phyloP scores from a whole-genome alignment of 1,140 invertebrate genomes.

The Holotrichia oblita region DNA sequence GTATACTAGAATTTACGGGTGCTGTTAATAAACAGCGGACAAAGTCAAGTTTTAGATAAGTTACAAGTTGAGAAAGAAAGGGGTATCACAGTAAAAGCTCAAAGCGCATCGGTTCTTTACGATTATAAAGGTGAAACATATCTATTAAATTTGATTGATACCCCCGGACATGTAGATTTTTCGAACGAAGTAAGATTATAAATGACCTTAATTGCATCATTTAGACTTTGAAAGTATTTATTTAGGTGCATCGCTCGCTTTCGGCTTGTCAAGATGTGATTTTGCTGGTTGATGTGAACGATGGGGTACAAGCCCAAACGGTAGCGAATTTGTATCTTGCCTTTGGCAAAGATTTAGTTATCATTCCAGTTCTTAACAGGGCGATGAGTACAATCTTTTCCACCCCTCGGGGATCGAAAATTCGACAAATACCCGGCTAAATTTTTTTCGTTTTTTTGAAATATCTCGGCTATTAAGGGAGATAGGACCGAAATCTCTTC shows the following conservation, averaged over 20 bases:
- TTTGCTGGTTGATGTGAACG: constrained; percentile 95
- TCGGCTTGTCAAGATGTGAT: constrained; percentile 95
- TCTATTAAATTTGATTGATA: constrained; percentile 97
- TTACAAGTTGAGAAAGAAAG: constrained; percentile 90
- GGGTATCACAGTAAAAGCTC: constrained; percentile 98
- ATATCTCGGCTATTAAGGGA: too few relatives aligned
- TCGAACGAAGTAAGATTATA: constrained; percentile 84
- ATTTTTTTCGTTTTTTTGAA: too few relatives aligned
- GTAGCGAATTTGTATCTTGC: constrained; percentile 97
- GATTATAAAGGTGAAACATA: constrained; percentile 73
- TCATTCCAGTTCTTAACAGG: constrained; percentile 97
- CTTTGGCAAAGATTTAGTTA: constrained; percentile 79
- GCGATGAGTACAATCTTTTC: too few relatives aligned
- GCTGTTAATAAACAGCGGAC: constrained; percentile 75
- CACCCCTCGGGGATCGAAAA: too few relatives aligned
- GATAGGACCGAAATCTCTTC: too few relatives aligned
- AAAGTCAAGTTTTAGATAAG: constrained; percentile 89
- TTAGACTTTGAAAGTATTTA: constrained; percentile 41
- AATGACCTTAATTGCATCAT: neutral
- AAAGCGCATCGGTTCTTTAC: constrained; percentile 92
- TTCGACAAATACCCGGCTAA: too few relatives aligned
- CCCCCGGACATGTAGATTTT: constrained; percentile 99
- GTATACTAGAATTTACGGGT: constrained; percentile 90
- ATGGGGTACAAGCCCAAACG: constrained; percentile 97
- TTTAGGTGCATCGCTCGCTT: constrained; percentile 80